Base-by-base conservation (phyloP, 2,888 invertebrate genomes). In the Coleophora flavipennella region DNA sequence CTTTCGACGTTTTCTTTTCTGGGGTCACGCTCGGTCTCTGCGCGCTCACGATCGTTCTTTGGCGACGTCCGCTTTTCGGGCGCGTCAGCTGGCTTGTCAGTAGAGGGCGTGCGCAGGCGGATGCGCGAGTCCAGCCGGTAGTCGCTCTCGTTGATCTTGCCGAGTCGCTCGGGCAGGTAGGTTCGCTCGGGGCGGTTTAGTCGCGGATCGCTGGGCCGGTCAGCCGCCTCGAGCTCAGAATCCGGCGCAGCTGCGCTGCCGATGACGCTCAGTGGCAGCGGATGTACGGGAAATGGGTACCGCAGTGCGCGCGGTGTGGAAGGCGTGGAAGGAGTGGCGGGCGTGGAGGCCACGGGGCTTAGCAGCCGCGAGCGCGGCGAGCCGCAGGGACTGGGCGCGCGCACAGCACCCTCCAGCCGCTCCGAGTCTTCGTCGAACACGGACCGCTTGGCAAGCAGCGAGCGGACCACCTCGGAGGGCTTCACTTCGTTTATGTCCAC, bases 371-470 rank as follows among this genome's bases (percentile, higher is more conserved):
- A 57, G 7, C 68, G 72, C 9, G 75, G 68, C 37, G 74, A 71
- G 13, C 69, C 59, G 3, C 53, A 55, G 1, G 81, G 80, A 39
- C 80, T 96, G 89, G 80, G 95, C 90, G 79, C 94, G 90, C 73
- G 96, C 91, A 65, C 91, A 88, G 93, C 91, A 59, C 94, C 94
- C 71, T 96, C 96, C 42, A 98, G 85, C 28, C 98, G 87, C 74
- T 97, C 96, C 31, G 93, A 90, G 70, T 98, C 98, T 71, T 97
- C 97, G 68, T 98, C 98, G 74, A 98, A 97, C 39, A 98, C 95
- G 38, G 96, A 96, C 48, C 93, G 91, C 71, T 95, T 95, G 4
- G 96, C 95, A 59, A 97, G 87, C 56, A 98, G 89, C 14, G 95
- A 94, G 61, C 95, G 94, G 31, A 96, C 94, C 58, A 97, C 96